A percentile compares a stretch with the other conserved stretches of the same genome.
Conservation (phyloP, 2,888 invertebrate species). For the Drosophila cognata region DNA sequence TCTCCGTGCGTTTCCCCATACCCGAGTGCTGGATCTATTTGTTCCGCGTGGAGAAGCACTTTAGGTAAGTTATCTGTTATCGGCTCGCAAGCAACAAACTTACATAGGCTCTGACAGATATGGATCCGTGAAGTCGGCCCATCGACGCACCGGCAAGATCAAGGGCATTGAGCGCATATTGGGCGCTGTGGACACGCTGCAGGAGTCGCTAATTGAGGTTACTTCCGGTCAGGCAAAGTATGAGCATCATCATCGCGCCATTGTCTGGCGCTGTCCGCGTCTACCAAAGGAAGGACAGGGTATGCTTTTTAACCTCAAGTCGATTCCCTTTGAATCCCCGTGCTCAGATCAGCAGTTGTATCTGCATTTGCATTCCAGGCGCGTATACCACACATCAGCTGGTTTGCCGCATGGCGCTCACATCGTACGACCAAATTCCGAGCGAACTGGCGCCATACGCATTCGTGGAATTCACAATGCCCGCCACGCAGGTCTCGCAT, state of each 20-base stretch:
- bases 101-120: constrained; percentile 87
- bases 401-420: constrained; percentile 96
- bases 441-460: constrained; percentile 95
- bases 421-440: constrained; percentile 98
- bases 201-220: constrained; percentile 96
- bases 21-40: constrained; percentile 99
- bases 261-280: constrained; percentile 99
- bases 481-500: constrained; percentile 97
- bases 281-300: constrained; percentile 99
- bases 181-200: constrained; percentile 95
- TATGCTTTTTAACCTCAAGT: constrained; percentile 80
- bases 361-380: constrained; percentile 86
- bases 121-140: constrained; percentile 98
- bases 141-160: constrained; percentile 94
- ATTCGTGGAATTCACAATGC: constrained; percentile 99
- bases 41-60: constrained; percentile 99
- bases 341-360: neutral
- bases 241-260: constrained; percentile 98
- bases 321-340: neutral
- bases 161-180: constrained; percentile 96
- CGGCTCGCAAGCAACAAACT: no score
- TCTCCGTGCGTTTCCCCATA: constrained; percentile 97
- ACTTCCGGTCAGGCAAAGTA: constrained; percentile 99
- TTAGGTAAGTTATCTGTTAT: constrained; percentile 85
- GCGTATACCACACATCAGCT: constrained; percentile 99